These are phyloP conservation scores for Epinephelus cyanopodus DNA, from an alignment of 2,113 vertebrate genomes.

Conservation along the genomic window DNA sequence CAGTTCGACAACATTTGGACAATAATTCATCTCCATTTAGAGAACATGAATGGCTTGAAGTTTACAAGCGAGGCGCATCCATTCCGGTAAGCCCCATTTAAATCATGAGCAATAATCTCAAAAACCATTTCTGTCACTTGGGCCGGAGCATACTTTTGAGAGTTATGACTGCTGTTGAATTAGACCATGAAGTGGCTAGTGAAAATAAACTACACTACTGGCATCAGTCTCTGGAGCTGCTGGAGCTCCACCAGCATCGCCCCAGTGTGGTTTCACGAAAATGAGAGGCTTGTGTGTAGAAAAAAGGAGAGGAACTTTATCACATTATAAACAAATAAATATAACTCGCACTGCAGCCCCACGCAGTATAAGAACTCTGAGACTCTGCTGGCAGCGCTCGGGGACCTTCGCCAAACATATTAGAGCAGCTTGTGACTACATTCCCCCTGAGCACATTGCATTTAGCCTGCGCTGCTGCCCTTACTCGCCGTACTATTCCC, in stretches of 20 bases:
- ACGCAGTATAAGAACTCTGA: neutral
- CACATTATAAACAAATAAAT: constrained; percentile 31
- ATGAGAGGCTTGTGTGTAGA: constrained; percentile 10
- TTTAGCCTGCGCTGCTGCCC: constrained; percentile 51
- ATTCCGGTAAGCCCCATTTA: constrained; percentile 36
- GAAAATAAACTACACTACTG: constrained; percentile 45
- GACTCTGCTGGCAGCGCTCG: neutral
- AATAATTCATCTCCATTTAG: constrained; percentile 39
- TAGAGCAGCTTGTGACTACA: constrained; percentile 60
- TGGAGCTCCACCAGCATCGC: constrained; percentile 41
- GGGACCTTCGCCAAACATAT: constrained; percentile 58
- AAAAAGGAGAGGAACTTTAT: constrained; percentile 22
- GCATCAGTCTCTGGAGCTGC: neutral
- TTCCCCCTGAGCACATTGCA: constrained; percentile 47
- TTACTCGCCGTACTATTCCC: constrained; percentile 53
- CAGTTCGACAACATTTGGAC: constrained; percentile 31
- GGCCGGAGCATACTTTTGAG: neutral
- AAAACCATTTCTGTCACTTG: constrained; percentile 32
- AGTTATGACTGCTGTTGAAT: constrained; percentile 27
- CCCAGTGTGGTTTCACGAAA: constrained; percentile 1
- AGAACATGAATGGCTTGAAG: constrained; percentile 13
- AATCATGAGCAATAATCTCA: constrained; percentile 34
- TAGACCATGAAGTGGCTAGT: constrained; percentile 17
- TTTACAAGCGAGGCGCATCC: constrained; percentile 13
- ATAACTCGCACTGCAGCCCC: constrained; percentile 11